These are phyloP conservation scores for Chrysemys picta DNA, from an alignment of 2,113 vertebrate species.

Conservation along the genomic window DNA sequence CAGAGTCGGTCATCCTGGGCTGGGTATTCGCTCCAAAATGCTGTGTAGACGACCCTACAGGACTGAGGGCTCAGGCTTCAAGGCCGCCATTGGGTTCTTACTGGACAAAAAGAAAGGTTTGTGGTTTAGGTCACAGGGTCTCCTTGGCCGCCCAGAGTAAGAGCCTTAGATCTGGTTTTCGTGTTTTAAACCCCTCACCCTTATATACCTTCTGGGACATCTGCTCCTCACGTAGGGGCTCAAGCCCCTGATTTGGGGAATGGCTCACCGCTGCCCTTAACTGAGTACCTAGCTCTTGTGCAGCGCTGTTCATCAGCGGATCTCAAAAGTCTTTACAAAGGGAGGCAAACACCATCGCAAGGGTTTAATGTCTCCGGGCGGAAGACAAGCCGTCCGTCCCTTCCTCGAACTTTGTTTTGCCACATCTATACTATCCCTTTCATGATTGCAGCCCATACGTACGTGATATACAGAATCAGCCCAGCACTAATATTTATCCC, in stretches of 20 bases:
- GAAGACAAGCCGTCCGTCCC: background rate
- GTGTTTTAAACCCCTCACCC: background rate
- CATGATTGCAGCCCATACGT: constrained; percentile 36
- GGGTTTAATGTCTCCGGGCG: background rate
- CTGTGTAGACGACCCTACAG: background rate
- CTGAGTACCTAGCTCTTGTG: background rate
- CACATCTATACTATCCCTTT: background rate
- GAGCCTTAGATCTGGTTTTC: background rate
- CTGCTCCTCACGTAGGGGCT: background rate
- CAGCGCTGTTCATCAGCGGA: background rate
- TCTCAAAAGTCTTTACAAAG: background rate
- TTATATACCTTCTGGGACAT: background rate
- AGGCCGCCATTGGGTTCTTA: background rate
- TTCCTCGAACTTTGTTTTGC: background rate
- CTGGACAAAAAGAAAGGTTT: background rate
- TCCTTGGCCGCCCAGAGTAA: background rate
- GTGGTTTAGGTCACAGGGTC: background rate
- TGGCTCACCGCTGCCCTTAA: background rate
- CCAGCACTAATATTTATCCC: constrained; percentile 58
- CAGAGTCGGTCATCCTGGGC: background rate
- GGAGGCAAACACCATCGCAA: background rate
- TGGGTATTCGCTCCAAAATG: background rate
- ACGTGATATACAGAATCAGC: background rate
- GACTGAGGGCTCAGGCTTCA: background rate
- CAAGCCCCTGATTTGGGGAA: background rate